A percentile compares a stretch with the other conserved stretches of the same genome.
Conservation (phyloP, 1,140 invertebrate species). For the Cherax destructor region DNA sequence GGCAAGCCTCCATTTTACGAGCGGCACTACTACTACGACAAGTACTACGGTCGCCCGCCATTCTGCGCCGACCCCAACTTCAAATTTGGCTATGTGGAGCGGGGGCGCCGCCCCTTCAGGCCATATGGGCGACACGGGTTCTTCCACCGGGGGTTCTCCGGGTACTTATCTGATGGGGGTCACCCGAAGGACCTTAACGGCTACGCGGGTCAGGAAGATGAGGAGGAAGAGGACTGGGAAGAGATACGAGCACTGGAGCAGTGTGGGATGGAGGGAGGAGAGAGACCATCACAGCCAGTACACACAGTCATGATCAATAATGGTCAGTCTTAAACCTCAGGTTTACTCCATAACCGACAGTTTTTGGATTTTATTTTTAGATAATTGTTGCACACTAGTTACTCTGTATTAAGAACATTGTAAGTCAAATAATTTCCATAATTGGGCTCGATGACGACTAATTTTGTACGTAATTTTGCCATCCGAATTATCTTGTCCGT, state of each 20-base stretch:
- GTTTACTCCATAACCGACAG: neutral
- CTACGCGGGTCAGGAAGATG: slow-evolving; percentile 3
- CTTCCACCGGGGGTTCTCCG: slow-evolving; percentile 48
- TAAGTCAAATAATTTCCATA: too few species aligned
- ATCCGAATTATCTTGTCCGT: too few species aligned
- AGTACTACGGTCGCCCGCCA: slow-evolving; percentile 29
- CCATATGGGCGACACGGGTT: slow-evolving; percentile 56
- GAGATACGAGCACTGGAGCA: neutral
- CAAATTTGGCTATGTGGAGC: slow-evolving; percentile 52
- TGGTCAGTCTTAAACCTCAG: slow-evolving; percentile 49
- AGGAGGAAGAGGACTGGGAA: slow-evolving; percentile 47
- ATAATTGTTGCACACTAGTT: too few species aligned
- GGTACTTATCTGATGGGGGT: slow-evolving; percentile 22
- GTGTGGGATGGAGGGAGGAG: slow-evolving; percentile 29
- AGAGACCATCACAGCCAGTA: slow-evolving; percentile 54
- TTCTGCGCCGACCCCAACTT: slow-evolving; percentile 31
- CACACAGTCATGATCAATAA: slow-evolving; percentile 65
- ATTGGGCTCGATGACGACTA: too few species aligned
- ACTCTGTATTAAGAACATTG: too few species aligned
- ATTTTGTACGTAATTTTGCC: too few species aligned
- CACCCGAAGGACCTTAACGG: neutral
- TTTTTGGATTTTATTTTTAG: too few species aligned
- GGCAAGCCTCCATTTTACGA: slow-evolving; percentile 50
- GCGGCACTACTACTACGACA: slow-evolving; percentile 48
- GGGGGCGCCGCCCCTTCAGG: slow-evolving; percentile 65